Base-by-base conservation (phyloP, 2,888 invertebrate species). In the Drosophila macrothrix region DNA sequence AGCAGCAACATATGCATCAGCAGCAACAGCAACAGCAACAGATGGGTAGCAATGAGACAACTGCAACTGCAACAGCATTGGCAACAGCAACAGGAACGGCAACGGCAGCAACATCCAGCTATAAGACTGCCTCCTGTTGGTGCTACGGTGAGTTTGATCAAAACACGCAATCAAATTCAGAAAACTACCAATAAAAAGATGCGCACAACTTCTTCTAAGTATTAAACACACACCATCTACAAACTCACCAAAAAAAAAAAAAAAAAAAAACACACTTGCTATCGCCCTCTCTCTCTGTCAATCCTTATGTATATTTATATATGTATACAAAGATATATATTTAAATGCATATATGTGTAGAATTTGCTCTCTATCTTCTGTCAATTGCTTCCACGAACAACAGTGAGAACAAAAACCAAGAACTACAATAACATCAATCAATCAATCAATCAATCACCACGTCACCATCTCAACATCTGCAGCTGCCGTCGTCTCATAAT, bases 81-180 rank as follows among this genome's bases (percentile, higher is more conserved):
- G 22, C 68, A 69, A 19, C 78, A 62, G 22, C 68, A 69, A 19
- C 78, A 62, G 53, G 71, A 66, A 37, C 78, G 53, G 43, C 61
- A 70, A 61, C 83, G 68, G 56, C 81, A 73, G 53, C 83, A 79
- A 65, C 69, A 66, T 76, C 66, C 67, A 67, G 77, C 79, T 80
- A 72, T 78, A 88, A 86, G 77, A 88, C 89, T 83, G 90, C 93
- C 76, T 92, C 93, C 89, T 93, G 93, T 91, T 93, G 93, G 93
- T 93, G 93, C 91, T 92, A 93, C 92, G 93, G 93, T 93, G 93
- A 93, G 93, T 93, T 91, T 73, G 81, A 86, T 76, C 72, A 77
- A 82, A 78, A 81, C 83, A 82, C 69, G 75, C 75, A 84, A 78
- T 87, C 90, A 80, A 80, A 88, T 79, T 84, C 86, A 83, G 71